phyloP scores from a whole-genome alignment of 2,797 vertebrate species.

The Lagocephalus sceleratus region DNA sequence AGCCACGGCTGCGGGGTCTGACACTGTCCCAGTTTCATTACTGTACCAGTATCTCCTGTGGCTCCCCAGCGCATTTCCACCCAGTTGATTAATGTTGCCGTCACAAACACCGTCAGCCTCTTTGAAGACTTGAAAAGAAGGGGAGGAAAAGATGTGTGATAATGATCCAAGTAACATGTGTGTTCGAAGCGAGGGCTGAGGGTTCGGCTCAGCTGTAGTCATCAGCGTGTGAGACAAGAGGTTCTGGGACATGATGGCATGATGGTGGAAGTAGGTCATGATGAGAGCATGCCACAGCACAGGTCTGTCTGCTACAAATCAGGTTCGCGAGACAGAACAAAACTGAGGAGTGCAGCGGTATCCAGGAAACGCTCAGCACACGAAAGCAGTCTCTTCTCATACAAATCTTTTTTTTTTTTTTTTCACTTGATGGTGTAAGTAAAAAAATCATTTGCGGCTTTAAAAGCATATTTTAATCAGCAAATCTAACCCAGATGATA shows the following conservation, averaged over 20 bases:
- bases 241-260: constrained; percentile 43
- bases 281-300: constrained; percentile 21
- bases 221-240: constrained; percentile 36
- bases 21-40: constrained; percentile 70
- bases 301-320: constrained; percentile 19
- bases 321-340: constrained; percentile 3
- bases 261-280: constrained; percentile 40
- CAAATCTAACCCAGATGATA: not conserved
- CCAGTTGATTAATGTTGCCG: constrained; percentile 69
- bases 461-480: not conserved
- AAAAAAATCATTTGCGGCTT: constrained; percentile 11
- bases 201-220: constrained; percentile 49
- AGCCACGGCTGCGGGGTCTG: constrained; percentile 65
- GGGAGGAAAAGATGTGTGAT: constrained; percentile 17
- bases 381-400: not conserved
- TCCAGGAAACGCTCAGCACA: no score
- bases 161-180: constrained; percentile 42
- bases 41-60: constrained; percentile 64
- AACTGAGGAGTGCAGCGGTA: constrained; percentile 15
- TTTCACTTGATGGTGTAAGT: no score
- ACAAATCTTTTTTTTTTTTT: no score
- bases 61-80: constrained; percentile 60
- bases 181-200: constrained; percentile 26
- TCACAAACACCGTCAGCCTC: constrained; percentile 50
- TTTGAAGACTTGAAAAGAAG: constrained; percentile 50